These are phyloP conservation scores for Sebastiscus tertius DNA, from an alignment of 2,797 vertebrate genomes.

Conservation along the genomic window DNA sequence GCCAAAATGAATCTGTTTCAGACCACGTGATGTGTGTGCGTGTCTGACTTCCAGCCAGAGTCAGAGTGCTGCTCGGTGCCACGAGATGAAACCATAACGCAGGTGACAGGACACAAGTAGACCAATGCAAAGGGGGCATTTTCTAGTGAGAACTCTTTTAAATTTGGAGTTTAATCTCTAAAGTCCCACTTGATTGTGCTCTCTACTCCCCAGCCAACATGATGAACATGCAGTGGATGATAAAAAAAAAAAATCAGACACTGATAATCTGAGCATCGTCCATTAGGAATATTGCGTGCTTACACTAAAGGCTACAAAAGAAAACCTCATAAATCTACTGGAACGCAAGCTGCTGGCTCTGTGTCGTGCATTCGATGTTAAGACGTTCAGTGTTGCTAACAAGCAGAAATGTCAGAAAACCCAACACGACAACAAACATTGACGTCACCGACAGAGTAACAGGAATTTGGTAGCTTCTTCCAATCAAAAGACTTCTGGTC, in stretches of 20 bases:
- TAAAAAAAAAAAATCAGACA: background rate
- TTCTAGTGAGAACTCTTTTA: background rate
- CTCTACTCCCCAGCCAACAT: background rate
- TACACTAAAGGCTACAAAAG: background rate
- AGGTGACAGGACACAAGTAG: constrained; percentile 33
- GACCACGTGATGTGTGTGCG: constrained; percentile 17
- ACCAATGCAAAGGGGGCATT: background rate
- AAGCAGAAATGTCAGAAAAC: background rate
- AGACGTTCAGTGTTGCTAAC: background rate
- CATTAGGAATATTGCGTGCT: background rate
- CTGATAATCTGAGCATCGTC: background rate
- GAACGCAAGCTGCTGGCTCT: background rate
- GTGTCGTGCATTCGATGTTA: background rate
- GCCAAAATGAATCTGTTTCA: constrained; percentile 36
- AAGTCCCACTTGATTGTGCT: background rate
- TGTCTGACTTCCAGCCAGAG: constrained; percentile 31
- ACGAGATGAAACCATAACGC: constrained; percentile 29
- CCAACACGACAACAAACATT: background rate
- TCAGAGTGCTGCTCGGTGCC: constrained; percentile 13
- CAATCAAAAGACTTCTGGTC: constrained; percentile 11
- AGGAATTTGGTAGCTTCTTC: background rate
- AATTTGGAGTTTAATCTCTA: background rate
- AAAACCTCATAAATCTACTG: background rate
- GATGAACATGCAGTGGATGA: background rate
- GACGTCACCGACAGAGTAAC: background rate